A percentile compares a stretch with the other conserved stretches of the same genome.
Conservation (phyloP, 2,797 vertebrate species). For the Aeoliscus strigatus region DNA sequence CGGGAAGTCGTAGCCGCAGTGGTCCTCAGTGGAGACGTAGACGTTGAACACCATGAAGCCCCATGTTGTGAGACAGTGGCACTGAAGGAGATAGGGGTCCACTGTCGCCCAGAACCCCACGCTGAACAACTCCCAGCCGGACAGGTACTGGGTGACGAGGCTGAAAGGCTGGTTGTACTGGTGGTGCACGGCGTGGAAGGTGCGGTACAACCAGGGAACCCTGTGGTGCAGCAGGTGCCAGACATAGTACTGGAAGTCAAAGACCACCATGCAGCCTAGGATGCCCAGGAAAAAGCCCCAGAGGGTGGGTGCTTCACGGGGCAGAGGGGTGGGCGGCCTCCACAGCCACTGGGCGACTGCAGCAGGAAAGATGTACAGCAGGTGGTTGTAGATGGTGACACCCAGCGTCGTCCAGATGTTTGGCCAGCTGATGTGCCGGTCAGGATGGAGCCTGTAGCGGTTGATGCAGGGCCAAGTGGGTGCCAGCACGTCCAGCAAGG, state of each 20-base stretch:
- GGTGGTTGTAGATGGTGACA: slow-evolving; percentile 76
- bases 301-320: slow-evolving; percentile 70
- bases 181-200: slow-evolving; percentile 80
- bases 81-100: slow-evolving; percentile 76
- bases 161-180: slow-evolving; percentile 78
- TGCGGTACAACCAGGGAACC: slow-evolving; percentile 77
- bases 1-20: slow-evolving; percentile 82
- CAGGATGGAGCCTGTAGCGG: slow-evolving; percentile 73
- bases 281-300: slow-evolving; percentile 73
- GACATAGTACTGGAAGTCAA: slow-evolving; percentile 82
- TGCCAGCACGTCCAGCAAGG: slow-evolving; percentile 73
- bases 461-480: slow-evolving; percentile 73
- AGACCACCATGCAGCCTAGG: slow-evolving; percentile 76
- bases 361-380: slow-evolving; percentile 77
- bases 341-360: slow-evolving; percentile 79
- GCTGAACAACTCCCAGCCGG: slow-evolving; percentile 78
- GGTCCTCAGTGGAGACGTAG: slow-evolving; percentile 79
- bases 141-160: slow-evolving; percentile 79
- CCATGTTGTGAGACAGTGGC: slow-evolving; percentile 80
- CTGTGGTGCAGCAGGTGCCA: slow-evolving; percentile 81
- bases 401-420: slow-evolving; percentile 71
- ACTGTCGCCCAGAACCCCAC: slow-evolving; percentile 79
- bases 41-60: slow-evolving; percentile 81
- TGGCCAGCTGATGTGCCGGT: slow-evolving; percentile 63
- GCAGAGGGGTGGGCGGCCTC: slow-evolving; percentile 72